Base-by-base conservation (phyloP, 30 jellyfish, hydroid and myxozoan species). In the Hydractinia symbiolongicarpus region DNA sequence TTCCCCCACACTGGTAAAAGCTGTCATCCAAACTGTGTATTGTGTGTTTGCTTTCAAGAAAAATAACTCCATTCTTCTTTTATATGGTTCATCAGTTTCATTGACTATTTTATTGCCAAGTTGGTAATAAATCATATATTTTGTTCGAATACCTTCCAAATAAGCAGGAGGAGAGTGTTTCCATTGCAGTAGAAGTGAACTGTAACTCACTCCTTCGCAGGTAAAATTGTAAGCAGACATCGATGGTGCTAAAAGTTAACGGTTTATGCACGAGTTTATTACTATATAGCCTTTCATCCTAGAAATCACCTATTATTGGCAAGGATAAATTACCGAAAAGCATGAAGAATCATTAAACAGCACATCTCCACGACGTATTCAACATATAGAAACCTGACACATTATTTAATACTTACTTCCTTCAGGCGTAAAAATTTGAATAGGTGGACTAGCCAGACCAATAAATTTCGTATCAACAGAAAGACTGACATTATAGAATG, bases 101-200 rank as follows among this genome's bases (percentile, higher is more conserved):
- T 64, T 64, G 40, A 64, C 52, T 64, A 13, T 13, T 51, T n/a
- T n/a, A 13, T 51, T 51, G 40, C 40, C 40, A n/a, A 44, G 3
- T 64, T 64, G 52, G 40, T 64, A 64, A 51, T n/a, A 64, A 44
- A 64, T 51, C 40, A 51, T 64, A 13, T 64, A 64, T 64, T 64
- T 64, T 44, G 74, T 64, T 13, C 74, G 19, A n/a, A 13, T 51
- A 64, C 74, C 74, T 64, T 64, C 52, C 74, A 64, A n/a, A 64
- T 64, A 64, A 13, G 74, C 74, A 64, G 74, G 74, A 64, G 74
- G 74, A 64, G 74, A 44, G 40, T 64, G 74, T 64, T 64, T 44
- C 74, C 74, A 64, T 64, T 44, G 19, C 17, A 64, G 4, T 51
- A 64, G 4, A 51, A 64, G 19, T 64, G 74, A 7, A 64, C 40